Percentiles rank a stretch among this genome's conserved stretches.
Evolutionary conservation across 2,113 vertebrate species (phyloP).

Genomic region (Speoplatyrhinus poulsoni): DNA sequence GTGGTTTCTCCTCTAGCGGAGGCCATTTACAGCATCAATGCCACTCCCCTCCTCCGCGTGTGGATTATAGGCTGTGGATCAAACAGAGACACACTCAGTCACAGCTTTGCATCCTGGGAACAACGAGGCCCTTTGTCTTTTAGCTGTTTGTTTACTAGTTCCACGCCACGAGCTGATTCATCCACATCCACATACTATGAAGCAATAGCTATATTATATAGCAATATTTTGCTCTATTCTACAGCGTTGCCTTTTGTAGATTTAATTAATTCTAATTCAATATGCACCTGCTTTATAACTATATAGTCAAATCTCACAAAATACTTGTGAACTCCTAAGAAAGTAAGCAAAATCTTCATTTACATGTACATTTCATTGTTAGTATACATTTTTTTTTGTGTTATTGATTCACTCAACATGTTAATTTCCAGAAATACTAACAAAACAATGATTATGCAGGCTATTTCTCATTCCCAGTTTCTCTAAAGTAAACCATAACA

Average conservation of each 20-base stretch:
- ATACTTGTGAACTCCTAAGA: not conserved
- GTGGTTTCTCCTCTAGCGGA: conserved; percentile 61
- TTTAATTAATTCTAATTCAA: no score
- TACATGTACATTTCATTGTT: not conserved
- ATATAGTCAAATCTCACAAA: not conserved
- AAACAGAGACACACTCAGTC: conserved; percentile 68
- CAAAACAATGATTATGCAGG: conserved; percentile 1
- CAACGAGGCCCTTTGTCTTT: conserved; percentile 59
- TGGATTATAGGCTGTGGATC: conserved; percentile 72
- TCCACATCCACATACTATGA: no score
- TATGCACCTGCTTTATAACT: no score
- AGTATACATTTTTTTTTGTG: no score
- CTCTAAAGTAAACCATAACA: not conserved
- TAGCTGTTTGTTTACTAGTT: conserved; percentile 23
- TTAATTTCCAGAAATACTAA: conserved; percentile 6
- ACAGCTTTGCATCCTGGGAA: conserved; percentile 44
- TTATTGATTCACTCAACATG: not conserved
- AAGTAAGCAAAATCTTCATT: not conserved
- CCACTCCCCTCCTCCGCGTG: conserved; percentile 50
- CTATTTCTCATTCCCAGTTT: not conserved
- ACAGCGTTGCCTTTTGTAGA: no score
- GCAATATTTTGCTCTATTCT: no score
- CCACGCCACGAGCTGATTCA: conserved; percentile 25
- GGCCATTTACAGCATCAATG: conserved; percentile 62
- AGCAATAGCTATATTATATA: not conserved